phyloP scores from a whole-genome alignment of 2,797 vertebrate genomes.

The Microctenopoma stevenorrisi region DNA sequence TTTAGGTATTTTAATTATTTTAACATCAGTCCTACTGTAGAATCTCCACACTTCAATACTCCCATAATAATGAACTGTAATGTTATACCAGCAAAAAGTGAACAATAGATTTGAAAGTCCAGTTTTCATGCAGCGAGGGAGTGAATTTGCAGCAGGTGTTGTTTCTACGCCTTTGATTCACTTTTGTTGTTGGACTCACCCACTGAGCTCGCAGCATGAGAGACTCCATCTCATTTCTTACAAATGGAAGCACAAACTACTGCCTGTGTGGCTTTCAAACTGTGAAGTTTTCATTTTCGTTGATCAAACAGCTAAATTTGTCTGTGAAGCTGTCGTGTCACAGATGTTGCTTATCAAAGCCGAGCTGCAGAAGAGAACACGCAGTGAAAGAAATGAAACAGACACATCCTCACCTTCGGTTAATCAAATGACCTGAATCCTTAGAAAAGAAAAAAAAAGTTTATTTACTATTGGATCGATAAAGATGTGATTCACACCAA shows the following conservation, averaged over 20 bases:
- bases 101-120: background rate
- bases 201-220: slow-evolving; percentile 45
- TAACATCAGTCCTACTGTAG: background rate
- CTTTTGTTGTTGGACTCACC: slow-evolving; percentile 27
- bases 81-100: too few species aligned
- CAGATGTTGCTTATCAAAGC: slow-evolving; percentile 51
- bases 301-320: slow-evolving; percentile 61
- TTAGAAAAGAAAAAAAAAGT: slow-evolving; percentile 12
- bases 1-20: background rate
- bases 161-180: slow-evolving; percentile 49
- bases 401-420: slow-evolving; percentile 37
- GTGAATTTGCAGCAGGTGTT: slow-evolving; percentile 24
- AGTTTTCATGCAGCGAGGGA: slow-evolving; percentile 17
- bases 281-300: slow-evolving; percentile 46
- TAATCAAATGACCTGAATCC: slow-evolving; percentile 39
- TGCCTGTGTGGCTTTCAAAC: slow-evolving; percentile 37
- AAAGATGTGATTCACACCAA: slow-evolving; percentile 42
- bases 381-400: slow-evolving; percentile 30
- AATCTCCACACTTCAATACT: background rate
- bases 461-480: slow-evolving; percentile 11
- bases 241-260: slow-evolving; percentile 44
- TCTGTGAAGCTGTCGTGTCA: slow-evolving; percentile 16
- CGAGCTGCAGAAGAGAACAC: slow-evolving; percentile 21
- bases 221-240: slow-evolving; percentile 50
- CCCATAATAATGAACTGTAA: background rate